Evolutionary conservation across 2,888 invertebrate genomes (phyloP).

Genomic region (Drosophila silvestris): DNA sequence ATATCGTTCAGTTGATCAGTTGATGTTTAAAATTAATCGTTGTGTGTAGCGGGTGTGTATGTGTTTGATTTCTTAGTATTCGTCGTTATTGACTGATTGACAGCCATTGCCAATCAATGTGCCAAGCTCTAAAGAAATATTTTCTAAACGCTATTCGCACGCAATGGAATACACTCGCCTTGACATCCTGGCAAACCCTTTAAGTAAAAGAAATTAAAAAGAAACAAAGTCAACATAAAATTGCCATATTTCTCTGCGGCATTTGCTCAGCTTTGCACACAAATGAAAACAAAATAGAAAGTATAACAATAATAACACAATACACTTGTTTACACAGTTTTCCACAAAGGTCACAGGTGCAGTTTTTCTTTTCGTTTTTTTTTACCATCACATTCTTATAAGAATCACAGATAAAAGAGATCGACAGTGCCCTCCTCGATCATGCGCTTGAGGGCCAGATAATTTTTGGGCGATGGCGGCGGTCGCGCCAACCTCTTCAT

Average conservation of each 20-base stretch:
- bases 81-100: slow-evolving; percentile 29
- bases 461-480: slow-evolving; percentile 83
- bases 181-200: slow-evolving; percentile 86
- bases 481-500: slow-evolving; percentile 81
- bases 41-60: slow-evolving; percentile 21
- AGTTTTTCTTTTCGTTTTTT: neutral
- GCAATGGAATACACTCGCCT: slow-evolving; percentile 88
- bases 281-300: slow-evolving; percentile 29
- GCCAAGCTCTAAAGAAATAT: slow-evolving; percentile 49
- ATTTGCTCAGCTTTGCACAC: slow-evolving; percentile 35
- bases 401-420: slow-evolving; percentile 80
- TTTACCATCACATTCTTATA: slow-evolving; percentile 14
- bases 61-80: slow-evolving; percentile 25
- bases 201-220: slow-evolving; percentile 82
- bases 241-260: slow-evolving; percentile 53
- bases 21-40: slow-evolving; percentile 22
- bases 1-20: slow-evolving; percentile 41
- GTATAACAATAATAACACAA: slow-evolving; percentile 19
- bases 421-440: slow-evolving; percentile 81
- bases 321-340: slow-evolving; percentile 26
- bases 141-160: slow-evolving; percentile 87
- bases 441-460: slow-evolving; percentile 82
- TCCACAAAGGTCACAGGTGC: slow-evolving; percentile 42
- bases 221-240: slow-evolving; percentile 77
- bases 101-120: slow-evolving; percentile 37